A percentile compares a stretch with the other conserved stretches of the same genome.
Conservation (phyloP, 2,888 invertebrate genomes). For the Boloria selene region DNA sequence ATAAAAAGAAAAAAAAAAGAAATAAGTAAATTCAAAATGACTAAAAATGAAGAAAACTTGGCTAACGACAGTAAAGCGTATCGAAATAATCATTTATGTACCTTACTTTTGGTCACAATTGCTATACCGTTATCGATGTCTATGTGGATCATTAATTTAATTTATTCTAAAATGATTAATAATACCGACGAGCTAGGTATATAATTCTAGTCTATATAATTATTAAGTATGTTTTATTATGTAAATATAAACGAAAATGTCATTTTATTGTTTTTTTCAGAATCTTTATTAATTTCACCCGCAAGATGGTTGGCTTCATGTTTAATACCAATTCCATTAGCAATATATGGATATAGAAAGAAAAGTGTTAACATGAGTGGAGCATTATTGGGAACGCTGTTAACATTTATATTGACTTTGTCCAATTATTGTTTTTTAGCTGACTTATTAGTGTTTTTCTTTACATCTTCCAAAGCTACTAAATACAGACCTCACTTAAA, state of each 20-base stretch:
- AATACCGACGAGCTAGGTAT: conserved; percentile 79
- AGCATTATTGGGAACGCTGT: conserved; percentile 85
- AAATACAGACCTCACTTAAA: conserved; percentile 87
- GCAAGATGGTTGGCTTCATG: conserved; percentile 85
- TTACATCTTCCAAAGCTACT: conserved; percentile 91
- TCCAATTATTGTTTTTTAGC: conserved; percentile 89
- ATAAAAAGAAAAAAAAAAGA: too few relatives aligned
- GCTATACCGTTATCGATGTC: conserved; percentile 89
- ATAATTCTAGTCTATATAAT: not conserved
- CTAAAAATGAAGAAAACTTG: conserved; percentile 39
- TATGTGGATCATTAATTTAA: conserved; percentile 88
- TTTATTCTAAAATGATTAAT: conserved; percentile 83
- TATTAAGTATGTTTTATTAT: not conserved
- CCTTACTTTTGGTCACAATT: conserved; percentile 85
- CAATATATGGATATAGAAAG: conserved; percentile 85
- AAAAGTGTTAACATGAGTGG: conserved; percentile 88
- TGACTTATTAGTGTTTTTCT: conserved; percentile 88
- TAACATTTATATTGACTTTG: conserved; percentile 90
- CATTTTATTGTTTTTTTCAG: conserved; percentile 63
- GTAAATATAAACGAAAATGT: conserved; percentile 1
- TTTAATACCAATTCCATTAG: conserved; percentile 84
- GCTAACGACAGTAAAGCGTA: conserved; percentile 34
- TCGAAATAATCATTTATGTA: conserved; percentile 72
- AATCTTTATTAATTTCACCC: conserved; percentile 83
- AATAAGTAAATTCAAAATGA: too few relatives aligned